These are phyloP conservation scores for Drosophila monieri DNA, from an alignment of 2,888 invertebrate species.

Conservation along the genomic window DNA sequence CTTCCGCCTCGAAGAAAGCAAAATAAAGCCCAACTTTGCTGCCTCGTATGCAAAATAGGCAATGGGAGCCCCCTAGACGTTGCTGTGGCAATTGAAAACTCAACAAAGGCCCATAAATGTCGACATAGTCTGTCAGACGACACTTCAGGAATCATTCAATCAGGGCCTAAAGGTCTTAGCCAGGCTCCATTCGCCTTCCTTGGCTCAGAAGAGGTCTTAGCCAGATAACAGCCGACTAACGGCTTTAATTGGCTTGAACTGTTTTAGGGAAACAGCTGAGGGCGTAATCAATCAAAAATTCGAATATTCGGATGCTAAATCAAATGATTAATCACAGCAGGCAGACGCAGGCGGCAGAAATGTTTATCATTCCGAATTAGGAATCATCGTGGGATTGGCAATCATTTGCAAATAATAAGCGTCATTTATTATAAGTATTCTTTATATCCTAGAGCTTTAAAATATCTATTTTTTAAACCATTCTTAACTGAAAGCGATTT, in stretches of 20 bases:
- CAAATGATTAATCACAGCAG: slow-evolving; percentile 29
- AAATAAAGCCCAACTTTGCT: slow-evolving; percentile 7
- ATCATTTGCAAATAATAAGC: neutral
- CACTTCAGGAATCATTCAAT: slow-evolving; percentile 29
- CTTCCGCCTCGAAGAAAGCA: no score
- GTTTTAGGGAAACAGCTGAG: slow-evolving; percentile 28
- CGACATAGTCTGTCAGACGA: slow-evolving; percentile 30
- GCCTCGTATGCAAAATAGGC: slow-evolving; percentile 31
- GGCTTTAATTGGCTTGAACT: slow-evolving; percentile 38
- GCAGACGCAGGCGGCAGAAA: slow-evolving; percentile 2
- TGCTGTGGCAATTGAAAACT: slow-evolving; percentile 35
- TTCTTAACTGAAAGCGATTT: neutral
- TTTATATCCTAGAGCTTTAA: no score
- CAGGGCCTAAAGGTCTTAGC: slow-evolving; percentile 21
- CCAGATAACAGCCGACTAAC: slow-evolving; percentile 24
- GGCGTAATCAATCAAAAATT: slow-evolving; percentile 35
- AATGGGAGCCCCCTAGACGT: slow-evolving; percentile 8
- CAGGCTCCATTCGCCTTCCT: slow-evolving; percentile 17
- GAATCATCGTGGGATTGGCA: slow-evolving; percentile 12
- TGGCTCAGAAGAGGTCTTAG: slow-evolving; percentile 1
- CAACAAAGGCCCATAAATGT: slow-evolving; percentile 43
- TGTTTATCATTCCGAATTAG: slow-evolving; percentile 6
- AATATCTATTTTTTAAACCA: neutral
- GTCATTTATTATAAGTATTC: neutral
- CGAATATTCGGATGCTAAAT: slow-evolving; percentile 19